phyloP scores from a whole-genome alignment of 2,113 vertebrate species.

The Trinectes maculatus region DNA sequence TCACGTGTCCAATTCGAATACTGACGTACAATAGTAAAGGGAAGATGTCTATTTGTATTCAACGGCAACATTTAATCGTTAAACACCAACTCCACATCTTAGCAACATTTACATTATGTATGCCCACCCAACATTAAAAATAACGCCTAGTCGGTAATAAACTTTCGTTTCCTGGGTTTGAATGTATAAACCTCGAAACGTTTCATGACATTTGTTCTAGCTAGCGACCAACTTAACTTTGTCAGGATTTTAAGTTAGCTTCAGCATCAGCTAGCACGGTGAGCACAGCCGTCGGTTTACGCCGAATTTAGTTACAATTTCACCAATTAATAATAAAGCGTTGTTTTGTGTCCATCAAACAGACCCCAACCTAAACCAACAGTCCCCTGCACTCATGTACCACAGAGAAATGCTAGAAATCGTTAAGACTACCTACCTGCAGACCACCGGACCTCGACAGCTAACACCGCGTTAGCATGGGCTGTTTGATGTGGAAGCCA shows the following conservation, averaged over 20 bases:
- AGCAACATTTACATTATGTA: too few species aligned
- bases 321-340: not conserved
- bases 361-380: not conserved
- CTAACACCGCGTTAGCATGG: constrained; percentile 48
- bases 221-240: constrained; percentile 35
- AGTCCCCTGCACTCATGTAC: not conserved
- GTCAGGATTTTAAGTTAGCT: constrained; percentile 30
- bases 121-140: too few species aligned
- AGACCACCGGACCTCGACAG: constrained; percentile 19
- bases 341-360: not conserved
- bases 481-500: constrained; percentile 43
- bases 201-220: constrained; percentile 12
- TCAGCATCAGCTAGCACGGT: not conserved
- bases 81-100: too few species aligned
- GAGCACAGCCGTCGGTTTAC: not conserved
- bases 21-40: not conserved
- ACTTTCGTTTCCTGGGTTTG: not conserved
- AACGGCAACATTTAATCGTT: too few species aligned
- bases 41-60: not conserved
- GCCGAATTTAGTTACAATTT: not conserved
- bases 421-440: constrained; percentile 23
- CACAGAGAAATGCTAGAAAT: not conserved
- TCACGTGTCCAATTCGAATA: not conserved
- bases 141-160: too few species aligned
- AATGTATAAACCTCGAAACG: too few species aligned